These are phyloP conservation scores for Pachycephala philippinensis DNA, from an alignment of 2,113 vertebrate genomes.

Conservation along the genomic window DNA sequence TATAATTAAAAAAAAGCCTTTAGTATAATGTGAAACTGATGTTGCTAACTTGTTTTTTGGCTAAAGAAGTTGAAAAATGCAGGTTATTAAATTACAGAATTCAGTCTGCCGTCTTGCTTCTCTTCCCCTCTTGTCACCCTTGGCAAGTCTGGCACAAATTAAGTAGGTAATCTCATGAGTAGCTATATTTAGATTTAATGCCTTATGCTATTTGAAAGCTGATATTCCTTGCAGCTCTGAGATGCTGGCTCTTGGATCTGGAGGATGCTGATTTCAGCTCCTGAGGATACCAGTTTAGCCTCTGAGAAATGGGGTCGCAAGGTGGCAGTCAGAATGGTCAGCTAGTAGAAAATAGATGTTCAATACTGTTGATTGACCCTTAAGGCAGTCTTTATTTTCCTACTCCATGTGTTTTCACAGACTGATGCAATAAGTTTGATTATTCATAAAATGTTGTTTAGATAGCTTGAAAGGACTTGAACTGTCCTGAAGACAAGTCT, in stretches of 20 bases:
- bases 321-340: not conserved
- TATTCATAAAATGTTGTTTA: not conserved
- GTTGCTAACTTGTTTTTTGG: not conserved
- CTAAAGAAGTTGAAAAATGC: not conserved
- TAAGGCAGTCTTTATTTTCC: not conserved
- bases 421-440: not conserved
- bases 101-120: not conserved
- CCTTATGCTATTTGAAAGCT: slow-evolving; percentile 36
- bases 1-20: not conserved
- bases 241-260: not conserved
- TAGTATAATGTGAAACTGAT: not conserved
- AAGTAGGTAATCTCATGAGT: slow-evolving; percentile 33
- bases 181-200: slow-evolving; percentile 44
- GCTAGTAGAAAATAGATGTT: not conserved
- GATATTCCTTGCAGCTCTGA: slow-evolving; percentile 9
- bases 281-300: not conserved
- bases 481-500: not conserved
- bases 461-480: not conserved
- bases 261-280: not conserved
- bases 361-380: not conserved
- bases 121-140: not conserved
- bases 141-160: not conserved
- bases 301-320: not conserved
- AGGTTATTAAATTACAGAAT: not conserved
- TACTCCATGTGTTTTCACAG: not conserved